phyloP scores from a whole-genome alignment of 1,140 invertebrate genomes.

The Asobara japonica region DNA sequence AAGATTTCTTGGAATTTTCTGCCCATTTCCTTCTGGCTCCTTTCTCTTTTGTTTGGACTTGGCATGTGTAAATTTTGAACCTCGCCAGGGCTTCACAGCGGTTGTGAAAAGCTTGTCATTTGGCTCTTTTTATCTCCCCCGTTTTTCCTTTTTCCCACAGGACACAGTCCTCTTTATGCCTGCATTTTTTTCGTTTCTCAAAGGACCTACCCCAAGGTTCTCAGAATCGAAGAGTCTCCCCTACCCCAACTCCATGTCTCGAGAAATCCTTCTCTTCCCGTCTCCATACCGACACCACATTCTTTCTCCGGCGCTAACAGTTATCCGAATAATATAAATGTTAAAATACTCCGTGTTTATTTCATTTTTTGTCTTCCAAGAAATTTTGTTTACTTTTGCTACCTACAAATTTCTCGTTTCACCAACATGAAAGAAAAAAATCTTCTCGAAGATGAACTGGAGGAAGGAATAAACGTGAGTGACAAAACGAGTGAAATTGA shows the following conservation, averaged over 20 bases:
- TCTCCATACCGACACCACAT: neutral
- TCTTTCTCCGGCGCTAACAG: conserved; percentile 21
- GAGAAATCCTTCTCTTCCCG: conserved; percentile 15
- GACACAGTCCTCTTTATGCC: conserved; percentile 39
- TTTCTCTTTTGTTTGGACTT: conserved; percentile 20
- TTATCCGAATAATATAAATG: conserved; percentile 12
- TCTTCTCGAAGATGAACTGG: neutral
- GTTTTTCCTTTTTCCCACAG: conserved; percentile 42
- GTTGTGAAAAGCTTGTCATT: conserved; percentile 2
- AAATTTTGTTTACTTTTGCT: neutral
- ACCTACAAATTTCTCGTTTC: neutral
- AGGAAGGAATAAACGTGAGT: neutral
- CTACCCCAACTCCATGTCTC: conserved; percentile 17
- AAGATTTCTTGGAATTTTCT: conserved; percentile 52
- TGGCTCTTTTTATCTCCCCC: conserved; percentile 19
- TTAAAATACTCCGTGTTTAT: conserved; percentile 8
- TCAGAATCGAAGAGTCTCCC: conserved; percentile 46
- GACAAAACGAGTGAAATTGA: no score
- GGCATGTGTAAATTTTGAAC: neutral
- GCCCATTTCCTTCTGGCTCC: conserved; percentile 8
- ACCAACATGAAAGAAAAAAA: neutral
- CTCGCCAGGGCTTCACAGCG: neutral
- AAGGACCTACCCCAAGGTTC: conserved; percentile 58
- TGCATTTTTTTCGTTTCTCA: conserved; percentile 49
- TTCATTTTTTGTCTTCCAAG: conserved; percentile 13